Conservation (phyloP, 2,113 vertebrate genomes). For the Forbesichthys agassizii region DNA sequence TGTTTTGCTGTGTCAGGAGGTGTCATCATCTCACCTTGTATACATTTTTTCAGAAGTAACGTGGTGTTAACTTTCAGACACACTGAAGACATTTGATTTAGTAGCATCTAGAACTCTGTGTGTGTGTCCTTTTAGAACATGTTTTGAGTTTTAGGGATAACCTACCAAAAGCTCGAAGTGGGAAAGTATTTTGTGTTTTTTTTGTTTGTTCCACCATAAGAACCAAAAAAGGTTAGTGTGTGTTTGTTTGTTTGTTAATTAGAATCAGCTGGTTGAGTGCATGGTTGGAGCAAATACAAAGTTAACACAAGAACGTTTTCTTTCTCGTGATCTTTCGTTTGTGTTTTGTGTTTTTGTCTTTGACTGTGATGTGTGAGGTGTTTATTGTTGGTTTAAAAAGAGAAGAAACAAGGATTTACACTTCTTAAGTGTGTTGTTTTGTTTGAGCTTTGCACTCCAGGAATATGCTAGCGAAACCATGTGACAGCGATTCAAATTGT, state of each 20-base stretch:
- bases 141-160: slow-evolving; percentile 2
- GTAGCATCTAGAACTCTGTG: slow-evolving; percentile 34
- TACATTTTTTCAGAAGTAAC: slow-evolving; percentile 4
- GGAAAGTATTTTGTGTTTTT: too few species aligned
- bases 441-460: neutral
- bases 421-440: neutral
- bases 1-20: slow-evolving; percentile 48
- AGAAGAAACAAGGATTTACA: too few species aligned
- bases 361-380: too few species aligned
- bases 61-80: slow-evolving; percentile 33
- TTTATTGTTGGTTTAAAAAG: too few species aligned
- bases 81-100: slow-evolving; percentile 42
- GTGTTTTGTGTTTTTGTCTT: too few species aligned
- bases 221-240: too few species aligned
- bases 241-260: too few species aligned
- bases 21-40: slow-evolving; percentile 45
- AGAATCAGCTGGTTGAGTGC: too few species aligned
- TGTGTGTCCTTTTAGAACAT: slow-evolving; percentile 24
- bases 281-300: too few species aligned
- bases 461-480: neutral
- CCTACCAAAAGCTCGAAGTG: slow-evolving; percentile 15
- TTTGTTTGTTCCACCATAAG: too few species aligned
- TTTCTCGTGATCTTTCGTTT: too few species aligned
- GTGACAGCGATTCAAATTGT: neutral
- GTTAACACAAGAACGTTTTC: too few species aligned